Base-by-base conservation (phyloP, 2,797 vertebrate species). In the Enteromius mattozi region DNA sequence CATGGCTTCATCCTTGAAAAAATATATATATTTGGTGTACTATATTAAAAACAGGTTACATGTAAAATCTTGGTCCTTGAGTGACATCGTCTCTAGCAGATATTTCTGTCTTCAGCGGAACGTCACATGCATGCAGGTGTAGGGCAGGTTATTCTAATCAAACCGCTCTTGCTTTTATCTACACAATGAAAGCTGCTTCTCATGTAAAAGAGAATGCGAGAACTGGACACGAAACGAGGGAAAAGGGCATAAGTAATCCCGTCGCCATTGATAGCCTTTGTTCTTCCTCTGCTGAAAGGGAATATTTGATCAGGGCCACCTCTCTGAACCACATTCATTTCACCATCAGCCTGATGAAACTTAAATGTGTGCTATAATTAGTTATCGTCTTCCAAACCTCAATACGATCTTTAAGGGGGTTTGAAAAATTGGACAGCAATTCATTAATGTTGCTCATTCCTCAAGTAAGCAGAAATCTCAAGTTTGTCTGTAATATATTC, bases 261-360 rank as follows among this genome's bases (percentile, higher is more conserved):
- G 1, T 69, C 21, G 24, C 82, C 61, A 65, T 59, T 72, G 74
- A 84, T 78, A 70, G 78, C 75, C 86, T 86, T 89, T 86, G 81
- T 85, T 81, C 81, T 76, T 61, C 42, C 61, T 82, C 61, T 65
- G 61, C 82, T 80, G 63, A 86, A 82, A 84, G 75, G 35, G 84
- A 87, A 82, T 84, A 89, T 87, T 76, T 86, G 79, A 87, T 87
- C 81, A 84, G 75, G 81, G 54, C 66, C 85, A 80, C 86, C 81
- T 81, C 83, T 82, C 80, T 69, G 86, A 78, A 78, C 59, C 66
- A 59, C 65, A 70, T 81, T 76, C 65, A 72, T 86, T 88, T 84
- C 47, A 71, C 47, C 54, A 78, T 80, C 77, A 66, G 14, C 35
- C 33, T 72, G 42, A 71, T 82, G 79, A 82, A 77, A 84, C 61